Evolutionary conservation across 2,797 vertebrate genomes (phyloP), one percentile per base, ranked within the genome.

Genomic region (Cossypha polioptera): DNA sequence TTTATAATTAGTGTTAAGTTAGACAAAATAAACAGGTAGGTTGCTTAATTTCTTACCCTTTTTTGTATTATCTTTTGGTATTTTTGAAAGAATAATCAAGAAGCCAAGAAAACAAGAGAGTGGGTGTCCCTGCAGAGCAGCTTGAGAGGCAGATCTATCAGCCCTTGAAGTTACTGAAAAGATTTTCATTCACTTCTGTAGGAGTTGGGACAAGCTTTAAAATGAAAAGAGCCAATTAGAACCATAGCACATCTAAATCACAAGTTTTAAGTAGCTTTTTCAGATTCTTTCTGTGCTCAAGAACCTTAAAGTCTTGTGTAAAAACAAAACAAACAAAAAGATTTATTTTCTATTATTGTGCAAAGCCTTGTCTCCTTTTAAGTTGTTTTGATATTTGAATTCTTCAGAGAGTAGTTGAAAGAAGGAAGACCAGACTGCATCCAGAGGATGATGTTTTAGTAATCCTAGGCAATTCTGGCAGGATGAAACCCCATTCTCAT

Each of bases 201-300:
- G 19, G 47, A 85, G 28, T 2, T 85, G 36, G 43, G 38, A 43
- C 47, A 89, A 88, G 25, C 12, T 18, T 88, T 77, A 45, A 45
- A 89, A 88, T 47, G 13, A 86, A 89, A 94, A 83, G 53, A 91
- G 69, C 21, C 62, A 78, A 66, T 93, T 95, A 93, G 61, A 95
- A 65, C 11, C 61, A 45, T 12, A 61, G 26, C 43, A 67, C 67
- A 50, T 20, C 31, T 48, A 75, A 95, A 65, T 79, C 45, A 77
- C 54, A 50, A 69, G n/a, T 20, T 86, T 94, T 96, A 95, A 96
- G 73, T 47, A 92, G 57, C n/a, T 94, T 91, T 93, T 91, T 43
- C 85, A 88, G 53, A 73, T 45, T 73, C 79, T 57, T 65, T 68
- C 53, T 62, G 3, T 74, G 10, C 21, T 58, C 31, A 59, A 78